Evolutionary conservation across 2,113 vertebrate genomes (phyloP).

Genomic region (Anguilla japonica): DNA sequence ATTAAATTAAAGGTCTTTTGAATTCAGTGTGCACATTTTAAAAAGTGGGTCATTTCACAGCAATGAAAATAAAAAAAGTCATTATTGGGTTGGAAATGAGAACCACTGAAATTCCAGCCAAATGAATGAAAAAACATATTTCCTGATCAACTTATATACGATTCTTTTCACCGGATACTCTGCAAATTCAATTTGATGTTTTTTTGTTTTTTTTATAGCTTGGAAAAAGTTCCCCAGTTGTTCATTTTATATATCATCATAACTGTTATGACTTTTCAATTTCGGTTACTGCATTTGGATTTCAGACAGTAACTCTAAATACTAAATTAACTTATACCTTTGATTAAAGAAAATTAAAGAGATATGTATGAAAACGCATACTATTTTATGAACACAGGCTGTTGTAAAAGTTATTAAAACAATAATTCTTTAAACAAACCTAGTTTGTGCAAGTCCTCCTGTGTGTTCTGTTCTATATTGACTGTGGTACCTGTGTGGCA

Average conservation of each 20-base stretch:
- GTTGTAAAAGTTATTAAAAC: background rate
- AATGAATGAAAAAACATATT: constrained; percentile 10
- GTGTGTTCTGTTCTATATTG: background rate
- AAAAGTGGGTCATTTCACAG: constrained; percentile 57
- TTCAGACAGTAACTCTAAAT: background rate
- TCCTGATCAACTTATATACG: constrained; percentile 42
- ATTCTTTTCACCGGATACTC: constrained; percentile 50
- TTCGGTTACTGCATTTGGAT: background rate
- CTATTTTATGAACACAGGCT: background rate
- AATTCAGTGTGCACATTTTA: constrained; percentile 48
- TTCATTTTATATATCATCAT: constrained; percentile 28
- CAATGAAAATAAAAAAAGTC: constrained; percentile 27
- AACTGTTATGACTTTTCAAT: constrained; percentile 15
- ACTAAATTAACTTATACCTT: background rate
- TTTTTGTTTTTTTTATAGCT: constrained; percentile 48
- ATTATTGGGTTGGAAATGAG: background rate
- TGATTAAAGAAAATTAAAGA: background rate
- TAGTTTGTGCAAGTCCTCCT: background rate
- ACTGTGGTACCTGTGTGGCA: background rate
- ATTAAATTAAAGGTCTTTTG: constrained; percentile 54
- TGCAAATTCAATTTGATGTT: constrained; percentile 39
- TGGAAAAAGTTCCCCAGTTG: constrained; percentile 18
- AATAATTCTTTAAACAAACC: background rate
- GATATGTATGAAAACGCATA: background rate
- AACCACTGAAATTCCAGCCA: constrained; percentile 3